Base-by-base conservation (phyloP, 2,797 vertebrate species). In the Pachyuromys duprasi region DNA sequence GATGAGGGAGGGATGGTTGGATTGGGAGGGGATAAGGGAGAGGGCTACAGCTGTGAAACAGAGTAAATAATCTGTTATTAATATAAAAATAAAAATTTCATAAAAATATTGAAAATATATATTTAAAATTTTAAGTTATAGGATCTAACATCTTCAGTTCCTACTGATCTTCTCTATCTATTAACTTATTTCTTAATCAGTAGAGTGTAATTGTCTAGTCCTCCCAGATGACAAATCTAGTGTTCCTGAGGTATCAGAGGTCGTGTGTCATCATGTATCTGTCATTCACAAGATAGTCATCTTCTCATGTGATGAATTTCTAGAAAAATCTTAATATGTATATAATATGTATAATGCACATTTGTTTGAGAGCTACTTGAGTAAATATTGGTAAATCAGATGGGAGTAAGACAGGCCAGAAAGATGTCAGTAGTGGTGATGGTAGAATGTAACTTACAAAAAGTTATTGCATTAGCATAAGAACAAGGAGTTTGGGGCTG, bases 251-350 rank as follows among this genome's bases (percentile, higher is more conserved):
- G 0, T 49, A 63, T 18, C 26, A 83, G n/a, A 81, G 14, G 49
- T 0, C 14, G 3, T 11, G 3, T 12, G 1, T 8, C 70, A 45
- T 20, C 3, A 2, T 5, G 15, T 7, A 5, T 67, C 63, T 63
- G 13, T 8, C 17, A 53, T 26, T 79, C 36, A 22, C 3, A 17
- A 93, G 39, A 22, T 70, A 33, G 8, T n/a, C 6, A 5, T 82
- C 45, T 94, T 36, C 1, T 89, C 26, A 24, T n/a, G 13, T 36
- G 28, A 55, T 39, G 36, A 60, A 74, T 79, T 33, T 6, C 36
- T 83, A 33, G 2, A 1, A 31, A n/a, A n/a, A n/a, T n/a, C n/a
- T n/a, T 22, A 45, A 55, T 69, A 63, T n/a, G n/a, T n/a, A n/a
- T n/a, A n/a, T 72, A 89, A 62, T n/a, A 81, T 36, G 2, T 4